Evolutionary conservation across 1,140 invertebrate genomes (phyloP), one percentile per base, ranked within the genome.

Genomic region (Lordiphosa mommai): DNA sequence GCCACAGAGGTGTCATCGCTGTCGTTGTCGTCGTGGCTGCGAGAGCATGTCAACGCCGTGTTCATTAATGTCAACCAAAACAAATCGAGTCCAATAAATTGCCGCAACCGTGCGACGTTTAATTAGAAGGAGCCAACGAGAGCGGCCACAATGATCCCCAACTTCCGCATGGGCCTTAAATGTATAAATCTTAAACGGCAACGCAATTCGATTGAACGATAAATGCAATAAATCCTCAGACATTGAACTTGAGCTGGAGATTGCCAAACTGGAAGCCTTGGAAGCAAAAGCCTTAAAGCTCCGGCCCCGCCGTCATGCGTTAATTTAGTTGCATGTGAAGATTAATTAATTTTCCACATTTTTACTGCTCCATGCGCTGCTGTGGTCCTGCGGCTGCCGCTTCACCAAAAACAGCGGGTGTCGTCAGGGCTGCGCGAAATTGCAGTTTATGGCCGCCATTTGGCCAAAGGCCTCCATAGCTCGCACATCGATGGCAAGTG

Each of bases 321-420:
- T 80, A 80, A 80, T 80, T 80, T 80, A 80, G 76, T 80, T 80
- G 77, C 76, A 82, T 80, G 76, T 46, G 63, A 80, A 76, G 76
- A 80, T 82, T 80, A 80, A 80, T 80, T 84, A 84, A 82, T 80
- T 80, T 49, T 53, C 61, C 74, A 51, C 72, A 47, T 68, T 82
- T 82, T 82, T 80, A 73, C 73, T 53, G 48, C 73, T 30, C 46
- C 16, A 14, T 48, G 29, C 32, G n/a, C 16, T 38, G 10, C 8
- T 49, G 29, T 49, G 30, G 30, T 36, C 32, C 32, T n/a, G 16
- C 7, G 29, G 50, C 12, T 36, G 33, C 13, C 34, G 23, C 14
- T 29, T 29, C 12, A 32, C 27, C 52, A 63, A 37, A 69, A 61
- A 17, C 76, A 80, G 76, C 76, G 76, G 76, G 76, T 80, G 76